Percentiles rank a stretch among this genome's conserved stretches.
These are phyloP conservation scores for Caenorhabditis remanei DNA, from an alignment of 1,140 invertebrate genomes.

Conservation along the genomic window DNA sequence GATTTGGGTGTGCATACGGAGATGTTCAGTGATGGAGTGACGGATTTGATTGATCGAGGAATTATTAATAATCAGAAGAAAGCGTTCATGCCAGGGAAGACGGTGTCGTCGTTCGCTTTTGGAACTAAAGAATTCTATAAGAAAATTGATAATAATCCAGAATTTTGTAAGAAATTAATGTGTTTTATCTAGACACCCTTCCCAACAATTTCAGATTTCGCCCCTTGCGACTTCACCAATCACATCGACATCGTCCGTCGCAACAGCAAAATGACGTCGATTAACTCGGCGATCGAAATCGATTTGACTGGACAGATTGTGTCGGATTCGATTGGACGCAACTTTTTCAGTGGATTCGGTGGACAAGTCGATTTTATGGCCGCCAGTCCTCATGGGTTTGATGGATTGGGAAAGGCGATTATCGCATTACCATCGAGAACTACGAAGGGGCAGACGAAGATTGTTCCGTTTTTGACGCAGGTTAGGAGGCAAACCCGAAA, in stretches of 20 bases:
- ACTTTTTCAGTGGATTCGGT: conserved; percentile 90
- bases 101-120: conserved; percentile 87
- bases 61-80: conserved; percentile 89
- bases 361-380: conserved; percentile 96
- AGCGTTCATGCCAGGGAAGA: conserved; percentile 84
- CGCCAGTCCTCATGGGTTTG: conserved; percentile 89
- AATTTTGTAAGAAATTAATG: conserved; percentile 66
- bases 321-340: conserved; percentile 91
- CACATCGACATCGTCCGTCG: conserved; percentile 85
- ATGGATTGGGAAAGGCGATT: conserved; percentile 91
- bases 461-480: conserved; percentile 83
- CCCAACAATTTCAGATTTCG: conserved; percentile 62
- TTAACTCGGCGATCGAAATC: conserved; percentile 95
- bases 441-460: conserved; percentile 89
- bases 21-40: conserved; percentile 87
- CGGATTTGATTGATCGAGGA: conserved; percentile 87
- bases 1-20: conserved; percentile 90
- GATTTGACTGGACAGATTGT: conserved; percentile 94
- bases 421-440: conserved; percentile 90
- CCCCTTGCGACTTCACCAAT: conserved; percentile 89
- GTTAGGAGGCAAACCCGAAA: background rate
- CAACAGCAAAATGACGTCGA: conserved; percentile 92
- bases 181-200: background rate
- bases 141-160: conserved; percentile 88
- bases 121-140: conserved; percentile 89